These are phyloP conservation scores for Hirudinaria manillensis DNA, from an alignment of 2,888 invertebrate genomes.

Conservation along the genomic window DNA sequence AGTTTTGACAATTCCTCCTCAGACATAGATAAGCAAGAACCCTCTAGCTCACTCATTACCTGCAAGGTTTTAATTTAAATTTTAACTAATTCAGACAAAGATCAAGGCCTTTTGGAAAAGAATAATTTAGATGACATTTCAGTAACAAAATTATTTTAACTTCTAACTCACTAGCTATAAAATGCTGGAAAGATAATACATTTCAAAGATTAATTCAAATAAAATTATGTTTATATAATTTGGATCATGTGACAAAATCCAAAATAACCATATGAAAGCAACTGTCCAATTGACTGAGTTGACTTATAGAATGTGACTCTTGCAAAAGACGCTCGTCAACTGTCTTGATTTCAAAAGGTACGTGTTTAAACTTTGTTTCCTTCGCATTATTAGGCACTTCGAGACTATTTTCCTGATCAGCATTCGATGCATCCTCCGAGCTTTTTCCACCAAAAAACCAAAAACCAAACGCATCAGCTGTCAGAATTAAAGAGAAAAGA, in stretches of 20 bases:
- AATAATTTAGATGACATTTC: no score
- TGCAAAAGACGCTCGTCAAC: conserved; percentile 64
- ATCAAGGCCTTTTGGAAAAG: no score
- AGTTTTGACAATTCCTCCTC: conserved; percentile 66
- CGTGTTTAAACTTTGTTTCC: conserved; percentile 3
- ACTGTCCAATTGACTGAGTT: conserved; percentile 61
- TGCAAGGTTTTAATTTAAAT: conserved; percentile 43
- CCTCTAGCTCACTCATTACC: conserved; percentile 62
- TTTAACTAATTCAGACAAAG: no score
- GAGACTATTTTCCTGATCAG: not conserved
- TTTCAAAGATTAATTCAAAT: not conserved
- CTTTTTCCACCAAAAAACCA: conserved; percentile 14
- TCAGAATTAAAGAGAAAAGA: not conserved
- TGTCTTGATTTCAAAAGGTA: conserved; percentile 58
- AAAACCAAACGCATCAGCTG: not conserved
- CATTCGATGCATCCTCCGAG: not conserved
- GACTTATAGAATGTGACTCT: conserved; percentile 61
- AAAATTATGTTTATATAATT: not conserved
- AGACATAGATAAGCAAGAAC: conserved; percentile 61
- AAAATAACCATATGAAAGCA: conserved; percentile 61
- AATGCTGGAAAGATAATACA: not conserved
- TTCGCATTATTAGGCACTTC: not conserved
- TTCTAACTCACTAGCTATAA: not conserved
- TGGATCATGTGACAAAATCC: not conserved
- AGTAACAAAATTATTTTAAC: not conserved